phyloP scores from a whole-genome alignment of 2,888 invertebrate genomes.

The Xylota sylvarum region DNA sequence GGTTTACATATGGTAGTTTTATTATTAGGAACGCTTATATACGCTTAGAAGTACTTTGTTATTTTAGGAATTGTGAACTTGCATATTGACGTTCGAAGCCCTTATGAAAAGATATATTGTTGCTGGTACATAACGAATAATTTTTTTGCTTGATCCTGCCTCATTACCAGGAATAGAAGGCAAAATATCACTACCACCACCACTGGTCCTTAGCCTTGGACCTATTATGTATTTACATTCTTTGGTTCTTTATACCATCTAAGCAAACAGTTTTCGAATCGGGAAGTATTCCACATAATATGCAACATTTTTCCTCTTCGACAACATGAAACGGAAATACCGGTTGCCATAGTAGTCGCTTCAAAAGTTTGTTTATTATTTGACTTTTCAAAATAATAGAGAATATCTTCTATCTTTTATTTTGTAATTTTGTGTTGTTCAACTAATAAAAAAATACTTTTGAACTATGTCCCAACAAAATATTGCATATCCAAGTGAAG shows the following conservation, averaged over 20 bases:
- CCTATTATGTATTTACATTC: too few relatives aligned
- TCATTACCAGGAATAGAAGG: too few relatives aligned
- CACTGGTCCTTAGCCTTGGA: too few relatives aligned
- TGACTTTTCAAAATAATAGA: conserved; percentile 2
- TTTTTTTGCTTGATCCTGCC: too few relatives aligned
- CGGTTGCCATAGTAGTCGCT: conserved; percentile 44
- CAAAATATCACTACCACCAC: too few relatives aligned
- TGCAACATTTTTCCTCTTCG: background rate
- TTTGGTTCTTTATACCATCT: too few relatives aligned
- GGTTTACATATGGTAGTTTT: background rate
- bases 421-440: background rate
- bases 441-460: conserved; percentile 12
- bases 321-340: conserved; percentile 12
- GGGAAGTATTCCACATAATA: too few relatives aligned
- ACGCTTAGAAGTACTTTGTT: background rate
- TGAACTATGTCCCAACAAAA: conserved; percentile 46
- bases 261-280: too few relatives aligned
- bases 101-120: too few relatives aligned
- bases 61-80: too few relatives aligned
- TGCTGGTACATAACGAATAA: too few relatives aligned
- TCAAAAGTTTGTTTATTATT: conserved; percentile 16
- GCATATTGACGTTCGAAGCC: too few relatives aligned
- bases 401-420: background rate
- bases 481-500: conserved; percentile 88
- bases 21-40: background rate